A percentile compares a stretch with the other conserved stretches of the same genome.
phyloP scores from a whole-genome alignment of 2,888 invertebrate species.

The Sesamia inferens region DNA sequence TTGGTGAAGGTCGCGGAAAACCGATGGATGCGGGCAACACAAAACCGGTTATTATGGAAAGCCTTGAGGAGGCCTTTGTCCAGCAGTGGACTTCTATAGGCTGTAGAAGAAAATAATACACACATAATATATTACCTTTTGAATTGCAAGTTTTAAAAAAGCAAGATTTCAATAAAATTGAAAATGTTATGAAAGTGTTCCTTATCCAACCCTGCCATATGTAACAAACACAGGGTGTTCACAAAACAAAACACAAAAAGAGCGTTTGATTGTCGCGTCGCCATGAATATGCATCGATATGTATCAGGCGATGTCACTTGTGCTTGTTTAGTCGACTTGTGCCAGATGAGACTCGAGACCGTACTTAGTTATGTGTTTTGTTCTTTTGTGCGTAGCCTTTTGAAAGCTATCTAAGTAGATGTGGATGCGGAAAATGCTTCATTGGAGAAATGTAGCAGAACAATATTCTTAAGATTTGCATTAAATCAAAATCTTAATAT shows the following conservation, averaged over 20 bases:
- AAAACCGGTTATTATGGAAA: too few species aligned
- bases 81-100: too few species aligned
- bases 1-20: too few species aligned
- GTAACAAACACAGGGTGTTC: conserved; percentile 42
- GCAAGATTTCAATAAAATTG: fast-evolving
- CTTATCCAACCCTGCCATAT: conserved; percentile 39
- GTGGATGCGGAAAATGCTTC: background rate
- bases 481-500: background rate
- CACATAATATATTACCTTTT: background rate
- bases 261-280: conserved; percentile 74
- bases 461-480: background rate
- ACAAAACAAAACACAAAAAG: conserved; percentile 71
- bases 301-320: conserved; percentile 69
- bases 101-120: background rate
- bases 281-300: conserved; percentile 81
- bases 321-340: conserved; percentile 41
- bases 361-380: conserved; percentile 33
- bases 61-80: too few species aligned
- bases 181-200: background rate
- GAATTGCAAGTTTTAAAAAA: background rate
- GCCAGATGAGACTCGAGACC: conserved; percentile 47
- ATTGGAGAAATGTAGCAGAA: background rate
- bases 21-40: too few species aligned
- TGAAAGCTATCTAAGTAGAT: background rate
- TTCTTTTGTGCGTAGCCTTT: conserved; percentile 15